Evolutionary conservation across 1,140 invertebrate genomes (phyloP).

Genomic region (Popillia japonica): DNA sequence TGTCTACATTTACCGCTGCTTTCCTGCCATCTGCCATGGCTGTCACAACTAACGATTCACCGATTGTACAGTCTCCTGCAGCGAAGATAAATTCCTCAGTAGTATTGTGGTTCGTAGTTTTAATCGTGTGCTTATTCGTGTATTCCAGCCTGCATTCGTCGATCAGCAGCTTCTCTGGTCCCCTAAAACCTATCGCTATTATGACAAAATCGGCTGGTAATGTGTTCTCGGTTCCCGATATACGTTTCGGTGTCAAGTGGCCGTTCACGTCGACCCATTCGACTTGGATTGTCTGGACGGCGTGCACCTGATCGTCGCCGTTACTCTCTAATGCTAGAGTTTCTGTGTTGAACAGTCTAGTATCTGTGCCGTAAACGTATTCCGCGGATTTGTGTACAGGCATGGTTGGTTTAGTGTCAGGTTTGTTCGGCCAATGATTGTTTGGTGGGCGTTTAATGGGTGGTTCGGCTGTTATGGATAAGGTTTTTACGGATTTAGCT

Average conservation of each 20-base stretch:
- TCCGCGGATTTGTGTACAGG: conserved; percentile 97
- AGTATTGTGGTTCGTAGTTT: conserved; percentile 85
- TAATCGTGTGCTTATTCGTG: conserved; percentile 92
- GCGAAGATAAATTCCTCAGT: conserved; percentile 90
- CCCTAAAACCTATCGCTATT: conserved; percentile 97
- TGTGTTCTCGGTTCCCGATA: conserved; percentile 81
- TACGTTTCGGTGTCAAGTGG: conserved; percentile 92
- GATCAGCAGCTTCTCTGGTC: conserved; percentile 91
- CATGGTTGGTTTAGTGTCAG: conserved; percentile 94
- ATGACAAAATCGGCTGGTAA: conserved; percentile 91
- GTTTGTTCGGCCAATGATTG: conserved; percentile 99
- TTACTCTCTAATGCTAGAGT: conserved; percentile 95
- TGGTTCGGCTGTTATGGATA: conserved; percentile 96
- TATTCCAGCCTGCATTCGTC: conserved; percentile 84
- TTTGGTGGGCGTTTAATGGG: conserved; percentile 78
- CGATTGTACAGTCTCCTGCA: conserved; percentile 96
- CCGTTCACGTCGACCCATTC: conserved; percentile 95
- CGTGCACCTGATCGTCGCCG: conserved; percentile 87
- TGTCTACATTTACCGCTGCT: conserved; percentile 93
- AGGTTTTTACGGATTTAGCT: conserved; percentile 94
- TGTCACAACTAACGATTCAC: conserved; percentile 98
- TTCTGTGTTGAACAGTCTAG: conserved; percentile 89
- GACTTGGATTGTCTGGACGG: conserved; percentile 88
- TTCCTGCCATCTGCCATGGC: conserved; percentile 97
- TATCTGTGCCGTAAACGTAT: conserved; percentile 82